phyloP scores from a whole-genome alignment of 2,113 vertebrate species.

The Spheniscus mendiculus region DNA sequence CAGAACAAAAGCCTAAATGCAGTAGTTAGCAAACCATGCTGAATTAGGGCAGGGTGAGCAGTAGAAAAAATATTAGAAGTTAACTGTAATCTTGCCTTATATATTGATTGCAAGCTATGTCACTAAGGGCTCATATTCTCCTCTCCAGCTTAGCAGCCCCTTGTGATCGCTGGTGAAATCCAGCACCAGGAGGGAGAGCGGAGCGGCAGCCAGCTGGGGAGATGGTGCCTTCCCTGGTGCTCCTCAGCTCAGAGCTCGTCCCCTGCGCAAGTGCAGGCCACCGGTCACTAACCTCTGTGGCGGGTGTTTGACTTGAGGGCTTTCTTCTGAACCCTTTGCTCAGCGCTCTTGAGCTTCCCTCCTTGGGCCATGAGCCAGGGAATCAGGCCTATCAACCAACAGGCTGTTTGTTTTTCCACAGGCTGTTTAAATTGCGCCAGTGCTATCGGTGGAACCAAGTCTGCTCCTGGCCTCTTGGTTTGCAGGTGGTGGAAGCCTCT shows the following conservation, averaged over 20 bases:
- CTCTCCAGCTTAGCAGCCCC: background rate
- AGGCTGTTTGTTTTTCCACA: conserved; percentile 3
- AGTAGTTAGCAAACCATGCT: background rate
- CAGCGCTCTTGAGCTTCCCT: background rate
- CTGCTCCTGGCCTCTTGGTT: background rate
- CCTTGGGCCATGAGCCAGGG: background rate
- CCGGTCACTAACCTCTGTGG: background rate
- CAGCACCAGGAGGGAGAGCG: background rate
- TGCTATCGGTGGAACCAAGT: background rate
- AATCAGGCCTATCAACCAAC: fast-evolving
- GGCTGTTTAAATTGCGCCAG: background rate
- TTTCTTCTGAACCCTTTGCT: background rate
- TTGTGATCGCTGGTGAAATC: background rate
- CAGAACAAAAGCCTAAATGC: background rate
- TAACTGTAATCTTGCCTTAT: background rate
- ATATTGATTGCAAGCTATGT: background rate
- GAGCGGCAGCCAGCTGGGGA: background rate
- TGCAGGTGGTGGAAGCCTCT: background rate
- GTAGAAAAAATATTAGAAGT: background rate
- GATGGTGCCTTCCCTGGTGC: background rate
- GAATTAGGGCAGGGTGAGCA: background rate
- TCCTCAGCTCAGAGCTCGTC: background rate
- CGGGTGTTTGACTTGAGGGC: background rate
- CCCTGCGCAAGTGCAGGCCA: background rate
- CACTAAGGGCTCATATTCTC: background rate